Base-by-base conservation (phyloP, 2,888 invertebrate species). In the Mylabris sibirica region DNA sequence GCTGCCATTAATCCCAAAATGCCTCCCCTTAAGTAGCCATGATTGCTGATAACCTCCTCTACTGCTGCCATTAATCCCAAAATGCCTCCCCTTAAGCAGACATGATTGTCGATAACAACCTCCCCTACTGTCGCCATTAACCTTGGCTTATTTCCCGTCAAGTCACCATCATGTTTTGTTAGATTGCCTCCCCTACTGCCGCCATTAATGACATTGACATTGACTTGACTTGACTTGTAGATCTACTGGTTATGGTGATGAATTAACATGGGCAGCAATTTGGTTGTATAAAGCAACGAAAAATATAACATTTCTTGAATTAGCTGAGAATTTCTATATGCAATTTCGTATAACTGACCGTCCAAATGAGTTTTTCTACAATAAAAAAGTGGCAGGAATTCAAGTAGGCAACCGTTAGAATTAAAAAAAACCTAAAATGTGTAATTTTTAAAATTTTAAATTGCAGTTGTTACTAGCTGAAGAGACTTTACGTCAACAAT, bases 271-370 rank as follows among this genome's bases (percentile, higher is more conserved):
- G 89, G 87, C 87, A 0, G 88, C 88, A 0, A 80, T 85, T 1
- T 89, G 89, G 89, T 78, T 89, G 8, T 87, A 85, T 80, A 86
- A 85, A 72, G 88, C 88, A 3, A 88, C 88, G 1, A 84, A 84
- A 41, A 84, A 87, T 8, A 71, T 80, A 0, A 78, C 80, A 44
- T 89, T 87, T 73, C 78, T 88, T 63, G 83, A 85, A 41, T 86
- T 87, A 57, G 87, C 88, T 1, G 84, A 86, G 70, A 79, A 84
- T 60, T 85, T 86, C 72, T 88, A 87, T 75, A 80, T 80, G 68
- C 84, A 85, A 65, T 88, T 87, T 72, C 81, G 85, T 53, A 81
- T 88, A n/a, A 82, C 84, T 44, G 84, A 86, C 63, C 77, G 86
- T 35, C 86, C 88, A 1, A 85, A 85, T 53, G 86, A 87, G 69